phyloP scores from a whole-genome alignment of 2,888 invertebrate species.

The Carpatolechia fugitivella region DNA sequence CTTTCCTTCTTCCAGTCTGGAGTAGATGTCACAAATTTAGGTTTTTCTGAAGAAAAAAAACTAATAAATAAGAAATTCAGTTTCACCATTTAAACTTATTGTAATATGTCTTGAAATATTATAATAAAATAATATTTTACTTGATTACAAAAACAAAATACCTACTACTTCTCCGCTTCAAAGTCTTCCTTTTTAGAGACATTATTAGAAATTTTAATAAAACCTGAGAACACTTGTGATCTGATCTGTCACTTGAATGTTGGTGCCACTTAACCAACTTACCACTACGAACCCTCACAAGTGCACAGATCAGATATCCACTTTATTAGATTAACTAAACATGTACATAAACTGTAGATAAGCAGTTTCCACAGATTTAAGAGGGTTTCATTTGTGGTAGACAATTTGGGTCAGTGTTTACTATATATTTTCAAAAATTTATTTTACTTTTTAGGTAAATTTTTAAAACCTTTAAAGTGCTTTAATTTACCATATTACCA shows the following conservation, averaged over 20 bases:
- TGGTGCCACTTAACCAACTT: slow-evolving; percentile 22
- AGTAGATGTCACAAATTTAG: slow-evolving; percentile 51
- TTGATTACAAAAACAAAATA: background rate
- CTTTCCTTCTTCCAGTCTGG: slow-evolving; percentile 52
- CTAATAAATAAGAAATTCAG: no score
- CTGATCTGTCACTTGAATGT: slow-evolving; percentile 1
- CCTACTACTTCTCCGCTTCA: slow-evolving; percentile 17
- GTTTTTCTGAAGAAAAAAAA: slow-evolving; percentile 45
- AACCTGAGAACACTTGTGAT: slow-evolving; percentile 4
- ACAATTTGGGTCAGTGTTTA: background rate
- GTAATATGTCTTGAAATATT: background rate
- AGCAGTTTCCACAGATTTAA: slow-evolving; percentile 13
- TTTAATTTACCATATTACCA: no score
- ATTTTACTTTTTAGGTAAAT: no score
- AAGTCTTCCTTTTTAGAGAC: slow-evolving; percentile 29
- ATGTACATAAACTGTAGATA: slow-evolving; percentile 10
- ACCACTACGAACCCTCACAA: slow-evolving; percentile 29
- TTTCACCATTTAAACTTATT: no score
- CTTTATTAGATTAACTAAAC: slow-evolving; percentile 27
- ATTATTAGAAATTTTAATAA: slow-evolving; percentile 12
- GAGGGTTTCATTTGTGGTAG: background rate
- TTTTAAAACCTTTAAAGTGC: no score
- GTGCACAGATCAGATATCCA: slow-evolving; percentile 24
- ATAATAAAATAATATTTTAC: background rate
- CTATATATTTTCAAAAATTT: background rate